Evolutionary conservation across 2,888 invertebrate species (phyloP).

Genomic region (Agrilus cyanescens): DNA sequence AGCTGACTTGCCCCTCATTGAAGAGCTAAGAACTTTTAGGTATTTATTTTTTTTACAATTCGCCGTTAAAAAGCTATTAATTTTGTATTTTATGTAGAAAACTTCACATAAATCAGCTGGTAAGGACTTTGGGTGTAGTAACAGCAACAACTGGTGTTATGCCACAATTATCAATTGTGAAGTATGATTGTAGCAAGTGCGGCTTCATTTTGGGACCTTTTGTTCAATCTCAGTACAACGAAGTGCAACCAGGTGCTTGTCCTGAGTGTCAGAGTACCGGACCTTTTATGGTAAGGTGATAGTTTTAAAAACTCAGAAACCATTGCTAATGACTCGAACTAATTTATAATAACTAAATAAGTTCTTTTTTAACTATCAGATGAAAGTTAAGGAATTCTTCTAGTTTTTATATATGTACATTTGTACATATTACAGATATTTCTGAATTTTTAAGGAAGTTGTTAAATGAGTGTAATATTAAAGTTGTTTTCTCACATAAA

Average conservation of each 20-base stretch:
- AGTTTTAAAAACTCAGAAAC: slow-evolving; percentile 9
- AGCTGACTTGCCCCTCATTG: slow-evolving; percentile 87
- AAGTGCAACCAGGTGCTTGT: slow-evolving; percentile 93
- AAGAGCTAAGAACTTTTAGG: slow-evolving; percentile 86
- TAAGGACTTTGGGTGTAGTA: slow-evolving; percentile 88
- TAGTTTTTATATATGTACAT: no score
- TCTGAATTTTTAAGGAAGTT: no score
- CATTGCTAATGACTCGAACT: no score
- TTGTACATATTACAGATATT: no score
- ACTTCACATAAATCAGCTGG: slow-evolving; percentile 85
- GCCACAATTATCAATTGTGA: slow-evolving; percentile 90
- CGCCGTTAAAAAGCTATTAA: not conserved
- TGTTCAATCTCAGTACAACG: slow-evolving; percentile 83
- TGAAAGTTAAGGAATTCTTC: not conserved
- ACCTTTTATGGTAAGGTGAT: slow-evolving; percentile 67
- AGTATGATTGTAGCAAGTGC: slow-evolving; percentile 95
- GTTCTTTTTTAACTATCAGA: not conserved
- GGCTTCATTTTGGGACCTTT: slow-evolving; percentile 93
- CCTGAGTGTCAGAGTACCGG: slow-evolving; percentile 96
- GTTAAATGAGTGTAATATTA: no score
- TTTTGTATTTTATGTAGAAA: slow-evolving; percentile 39
- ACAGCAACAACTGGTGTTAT: slow-evolving; percentile 91
- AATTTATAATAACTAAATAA: not conserved
- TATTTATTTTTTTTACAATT: slow-evolving; percentile 24
- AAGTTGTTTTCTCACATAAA: no score